Conservation (phyloP, 2,797 vertebrate genomes). For the Epinephelus awoara region DNA sequence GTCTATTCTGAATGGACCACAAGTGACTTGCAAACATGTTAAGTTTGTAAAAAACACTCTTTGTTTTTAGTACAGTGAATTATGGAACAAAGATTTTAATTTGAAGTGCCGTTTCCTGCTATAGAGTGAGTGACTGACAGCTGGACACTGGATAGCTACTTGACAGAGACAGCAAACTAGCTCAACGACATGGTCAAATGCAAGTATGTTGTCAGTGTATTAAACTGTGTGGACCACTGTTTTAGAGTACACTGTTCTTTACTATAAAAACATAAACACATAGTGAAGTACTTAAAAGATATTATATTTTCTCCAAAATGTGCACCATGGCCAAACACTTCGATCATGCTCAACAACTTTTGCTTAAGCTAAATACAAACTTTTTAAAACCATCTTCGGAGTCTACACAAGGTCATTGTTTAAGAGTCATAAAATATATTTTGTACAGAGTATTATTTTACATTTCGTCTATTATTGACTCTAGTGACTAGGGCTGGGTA, state of each 20-base stretch:
- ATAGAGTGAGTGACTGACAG: too few relatives aligned
- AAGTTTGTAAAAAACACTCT: too few relatives aligned
- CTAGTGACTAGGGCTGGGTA: too few relatives aligned
- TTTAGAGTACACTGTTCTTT: neutral
- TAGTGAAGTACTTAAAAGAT: neutral
- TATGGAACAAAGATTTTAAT: too few relatives aligned
- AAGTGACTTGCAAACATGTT: too few relatives aligned
- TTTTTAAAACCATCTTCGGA: neutral
- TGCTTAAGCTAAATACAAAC: neutral
- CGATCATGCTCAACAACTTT: neutral
- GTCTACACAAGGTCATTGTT: conserved; percentile 3
- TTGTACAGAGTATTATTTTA: neutral
- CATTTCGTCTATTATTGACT: neutral
- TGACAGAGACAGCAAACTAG: too few relatives aligned
- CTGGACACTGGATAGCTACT: too few relatives aligned
- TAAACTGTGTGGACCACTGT: neutral
- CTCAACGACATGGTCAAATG: too few relatives aligned
- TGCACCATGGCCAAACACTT: neutral
- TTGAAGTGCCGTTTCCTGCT: too few relatives aligned
- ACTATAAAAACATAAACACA: neutral
- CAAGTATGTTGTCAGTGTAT: too few relatives aligned
- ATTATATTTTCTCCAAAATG: neutral
- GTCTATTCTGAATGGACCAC: too few relatives aligned
- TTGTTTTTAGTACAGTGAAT: too few relatives aligned
- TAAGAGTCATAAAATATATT: neutral